A percentile compares a stretch with the other conserved stretches of the same genome.
phyloP scores from a whole-genome alignment of 2,113 vertebrate genomes.

The Vidua chalybeata region DNA sequence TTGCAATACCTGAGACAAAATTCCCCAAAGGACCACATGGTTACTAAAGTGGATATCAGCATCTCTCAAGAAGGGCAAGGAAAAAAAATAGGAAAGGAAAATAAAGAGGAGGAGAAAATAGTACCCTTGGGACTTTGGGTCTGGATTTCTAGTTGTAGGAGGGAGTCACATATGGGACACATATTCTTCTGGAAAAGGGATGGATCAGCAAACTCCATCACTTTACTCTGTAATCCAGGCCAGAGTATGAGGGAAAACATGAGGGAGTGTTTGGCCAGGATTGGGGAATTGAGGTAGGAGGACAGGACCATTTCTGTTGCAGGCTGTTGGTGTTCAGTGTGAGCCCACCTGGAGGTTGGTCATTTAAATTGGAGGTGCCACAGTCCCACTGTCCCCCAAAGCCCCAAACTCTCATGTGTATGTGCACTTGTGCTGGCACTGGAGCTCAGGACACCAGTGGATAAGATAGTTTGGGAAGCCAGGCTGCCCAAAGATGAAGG shows the following conservation, averaged over 20 bases:
- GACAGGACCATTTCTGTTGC: neutral
- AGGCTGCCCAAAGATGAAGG: neutral
- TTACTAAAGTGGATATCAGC: neutral
- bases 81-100: neutral
- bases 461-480: neutral
- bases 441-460: neutral
- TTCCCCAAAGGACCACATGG: neutral
- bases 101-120: neutral
- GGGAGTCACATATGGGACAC: neutral
- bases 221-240: neutral
- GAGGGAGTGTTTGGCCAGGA: neutral
- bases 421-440: neutral
- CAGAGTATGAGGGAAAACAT: neutral
- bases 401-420: neutral
- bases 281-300: neutral
- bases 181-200: neutral
- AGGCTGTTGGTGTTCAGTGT: neutral
- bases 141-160: neutral
- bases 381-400: neutral
- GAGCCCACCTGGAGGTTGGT: neutral
- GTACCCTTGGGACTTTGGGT: neutral
- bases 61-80: neutral
- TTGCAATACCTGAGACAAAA: neutral
- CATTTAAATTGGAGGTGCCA: neutral
- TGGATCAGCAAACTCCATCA: fast-evolving